These are phyloP conservation scores for Pseudococcus jackbeardsleyi DNA, from an alignment of 2,888 invertebrate species.

Conservation along the genomic window DNA sequence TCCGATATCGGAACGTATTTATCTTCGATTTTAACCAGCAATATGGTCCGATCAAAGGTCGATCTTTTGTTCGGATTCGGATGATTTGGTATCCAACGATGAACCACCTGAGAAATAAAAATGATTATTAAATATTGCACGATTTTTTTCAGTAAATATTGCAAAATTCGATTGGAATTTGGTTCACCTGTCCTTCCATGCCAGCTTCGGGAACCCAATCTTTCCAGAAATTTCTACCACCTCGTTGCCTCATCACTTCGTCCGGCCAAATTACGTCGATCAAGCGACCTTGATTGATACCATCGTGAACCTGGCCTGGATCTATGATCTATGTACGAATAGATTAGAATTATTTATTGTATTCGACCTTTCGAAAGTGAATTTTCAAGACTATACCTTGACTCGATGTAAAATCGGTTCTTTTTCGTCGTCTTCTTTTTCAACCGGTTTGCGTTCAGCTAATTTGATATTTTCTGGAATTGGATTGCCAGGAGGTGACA, in stretches of 20 bases:
- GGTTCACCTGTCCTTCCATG: constrained; percentile 86
- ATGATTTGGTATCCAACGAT: constrained; percentile 95
- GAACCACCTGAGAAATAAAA: constrained; percentile 78
- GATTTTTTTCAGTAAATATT: no score
- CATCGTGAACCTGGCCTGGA: constrained; percentile 86
- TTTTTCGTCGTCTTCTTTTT: constrained; percentile 67
- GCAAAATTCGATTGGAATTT: no score
- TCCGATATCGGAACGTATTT: constrained; percentile 94
- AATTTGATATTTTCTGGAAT: constrained; percentile 61
- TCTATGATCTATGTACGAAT: constrained; percentile 71
- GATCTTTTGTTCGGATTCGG: constrained; percentile 88
- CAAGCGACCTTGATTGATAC: constrained; percentile 88
- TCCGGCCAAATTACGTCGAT: constrained; percentile 97
- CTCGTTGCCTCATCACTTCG: constrained; percentile 87
- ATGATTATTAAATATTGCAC: no score
- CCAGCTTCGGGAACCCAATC: constrained; percentile 91
- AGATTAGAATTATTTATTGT: not conserved
- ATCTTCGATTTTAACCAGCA: constrained; percentile 93
- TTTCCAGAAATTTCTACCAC: constrained; percentile 90
- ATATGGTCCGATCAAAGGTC: constrained; percentile 91
- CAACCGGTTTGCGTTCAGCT: constrained; percentile 59
- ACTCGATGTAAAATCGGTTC: constrained; percentile 74
- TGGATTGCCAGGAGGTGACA: constrained; percentile 67
- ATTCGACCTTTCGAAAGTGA: not conserved
- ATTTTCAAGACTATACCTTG: constrained; percentile 70